These are phyloP conservation scores for Dryococelus australis DNA, from an alignment of 2,888 invertebrate genomes.

Conservation along the genomic window DNA sequence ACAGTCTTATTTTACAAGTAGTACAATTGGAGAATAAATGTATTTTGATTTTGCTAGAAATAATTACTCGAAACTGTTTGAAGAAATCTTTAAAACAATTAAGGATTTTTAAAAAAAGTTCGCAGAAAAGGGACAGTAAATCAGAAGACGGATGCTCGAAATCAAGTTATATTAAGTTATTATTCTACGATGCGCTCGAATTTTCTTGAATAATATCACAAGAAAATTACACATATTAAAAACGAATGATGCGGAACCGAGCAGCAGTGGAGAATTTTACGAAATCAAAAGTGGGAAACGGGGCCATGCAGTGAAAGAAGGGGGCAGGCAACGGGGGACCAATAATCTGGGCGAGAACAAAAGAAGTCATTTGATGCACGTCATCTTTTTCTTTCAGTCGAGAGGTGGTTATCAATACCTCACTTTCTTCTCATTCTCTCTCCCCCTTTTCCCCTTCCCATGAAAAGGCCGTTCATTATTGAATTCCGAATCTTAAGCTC, in stretches of 20 bases:
- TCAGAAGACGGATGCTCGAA: neutral
- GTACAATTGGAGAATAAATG: too few species aligned
- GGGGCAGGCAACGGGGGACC: neutral
- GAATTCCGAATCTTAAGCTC: constrained; percentile 19
- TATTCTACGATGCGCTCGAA: constrained; percentile 8
- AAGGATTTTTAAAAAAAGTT: neutral
- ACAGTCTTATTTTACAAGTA: too few species aligned
- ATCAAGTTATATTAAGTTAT: neutral
- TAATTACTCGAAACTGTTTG: too few species aligned
- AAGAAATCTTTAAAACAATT: neutral
- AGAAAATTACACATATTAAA: constrained; percentile 8
- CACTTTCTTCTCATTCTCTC: neutral
- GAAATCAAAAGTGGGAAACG: neutral
- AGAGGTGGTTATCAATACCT: constrained; percentile 10
- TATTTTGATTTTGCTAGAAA: too few species aligned
- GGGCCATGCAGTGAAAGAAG: neutral
- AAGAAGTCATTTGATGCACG: constrained; percentile 7
- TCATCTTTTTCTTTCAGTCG: constrained; percentile 16
- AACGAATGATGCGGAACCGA: neutral
- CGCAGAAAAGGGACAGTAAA: neutral
- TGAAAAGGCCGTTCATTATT: constrained; percentile 19
- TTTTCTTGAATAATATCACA: neutral
- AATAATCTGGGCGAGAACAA: constrained; percentile 11
- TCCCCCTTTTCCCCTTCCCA: neutral
- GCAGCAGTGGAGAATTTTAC: neutral